Evolutionary conservation across 2,888 invertebrate species (phyloP).

Genomic region (Drosophila koepferae): DNA sequence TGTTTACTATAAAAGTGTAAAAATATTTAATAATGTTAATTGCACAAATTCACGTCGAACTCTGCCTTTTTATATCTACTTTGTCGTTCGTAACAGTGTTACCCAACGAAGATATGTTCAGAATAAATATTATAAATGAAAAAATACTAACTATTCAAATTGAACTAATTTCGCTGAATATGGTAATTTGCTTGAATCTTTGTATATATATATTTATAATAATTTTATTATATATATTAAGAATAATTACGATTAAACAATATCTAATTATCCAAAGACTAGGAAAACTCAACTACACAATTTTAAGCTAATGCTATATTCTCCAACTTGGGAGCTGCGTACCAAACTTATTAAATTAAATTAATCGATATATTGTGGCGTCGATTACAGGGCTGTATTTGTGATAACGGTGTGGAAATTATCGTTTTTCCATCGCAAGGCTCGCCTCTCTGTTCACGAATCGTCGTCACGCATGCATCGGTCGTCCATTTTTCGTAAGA

Average conservation of each 20-base stretch:
- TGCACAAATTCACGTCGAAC: constrained; percentile 52
- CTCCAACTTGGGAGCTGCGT: constrained; percentile 1
- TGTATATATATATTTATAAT: neutral
- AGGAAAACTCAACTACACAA: fast-evolving
- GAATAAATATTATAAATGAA: neutral
- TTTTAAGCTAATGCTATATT: neutral
- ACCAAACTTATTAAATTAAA: neutral
- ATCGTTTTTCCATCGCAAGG: constrained; percentile 33
- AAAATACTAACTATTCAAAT: constrained; percentile 23
- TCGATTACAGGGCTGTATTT: constrained; percentile 28
- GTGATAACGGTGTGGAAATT: constrained; percentile 21
- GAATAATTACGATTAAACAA: neutral
- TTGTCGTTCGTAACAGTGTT: constrained; percentile 37
- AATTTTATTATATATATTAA: neutral
- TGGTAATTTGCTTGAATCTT: too few relatives aligned
- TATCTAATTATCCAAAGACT: neutral
- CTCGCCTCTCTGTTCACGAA: constrained; percentile 53
- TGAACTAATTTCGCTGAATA: neutral
- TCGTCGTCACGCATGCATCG: constrained; percentile 68
- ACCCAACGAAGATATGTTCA: constrained; percentile 13
- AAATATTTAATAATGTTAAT: constrained; percentile 51
- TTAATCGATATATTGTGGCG: constrained; percentile 24
- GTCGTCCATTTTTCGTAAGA: constrained; percentile 76
- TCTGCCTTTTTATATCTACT: constrained; percentile 56
- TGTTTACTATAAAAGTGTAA: constrained; percentile 46